Conservation (phyloP, 2,113 vertebrate species). For the Labeo catla region DNA sequence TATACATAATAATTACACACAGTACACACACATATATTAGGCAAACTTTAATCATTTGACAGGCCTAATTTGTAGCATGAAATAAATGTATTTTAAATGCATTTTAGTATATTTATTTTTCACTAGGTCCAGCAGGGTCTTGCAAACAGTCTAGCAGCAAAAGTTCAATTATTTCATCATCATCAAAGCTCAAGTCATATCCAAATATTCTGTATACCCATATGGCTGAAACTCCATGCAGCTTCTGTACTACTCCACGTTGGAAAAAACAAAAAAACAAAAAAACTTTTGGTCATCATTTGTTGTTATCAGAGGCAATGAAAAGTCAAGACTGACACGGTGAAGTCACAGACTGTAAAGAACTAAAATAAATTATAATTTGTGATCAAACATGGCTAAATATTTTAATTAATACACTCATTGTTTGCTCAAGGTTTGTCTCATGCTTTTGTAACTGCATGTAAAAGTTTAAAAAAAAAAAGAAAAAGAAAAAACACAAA, state of each 20-base stretch:
- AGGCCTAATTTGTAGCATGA: too few species aligned
- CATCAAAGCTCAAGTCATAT: background rate
- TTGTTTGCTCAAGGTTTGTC: background rate
- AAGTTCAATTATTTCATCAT: background rate
- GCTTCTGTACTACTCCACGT: background rate
- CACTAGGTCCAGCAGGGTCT: background rate
- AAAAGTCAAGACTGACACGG: background rate
- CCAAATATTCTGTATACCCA: background rate
- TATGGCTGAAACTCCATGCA: background rate
- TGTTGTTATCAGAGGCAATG: background rate
- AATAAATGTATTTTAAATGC: too few species aligned
- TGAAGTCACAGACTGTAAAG: background rate
- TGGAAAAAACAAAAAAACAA: background rate
- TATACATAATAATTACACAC: too few species aligned
- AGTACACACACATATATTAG: too few species aligned
- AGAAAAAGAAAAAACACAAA: conserved; percentile 28
- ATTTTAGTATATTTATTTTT: too few species aligned
- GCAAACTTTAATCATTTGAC: too few species aligned
- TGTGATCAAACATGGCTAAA: background rate
- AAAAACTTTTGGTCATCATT: background rate
- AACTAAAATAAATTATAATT: background rate
- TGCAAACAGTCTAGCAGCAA: background rate
- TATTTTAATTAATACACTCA: background rate
- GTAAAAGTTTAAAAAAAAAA: background rate
- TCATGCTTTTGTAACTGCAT: background rate